Percentiles rank a stretch among this genome's conserved stretches.
These are phyloP conservation scores for Hermetia illucens DNA, from an alignment of 1,140 invertebrate species.

Conservation along the genomic window DNA sequence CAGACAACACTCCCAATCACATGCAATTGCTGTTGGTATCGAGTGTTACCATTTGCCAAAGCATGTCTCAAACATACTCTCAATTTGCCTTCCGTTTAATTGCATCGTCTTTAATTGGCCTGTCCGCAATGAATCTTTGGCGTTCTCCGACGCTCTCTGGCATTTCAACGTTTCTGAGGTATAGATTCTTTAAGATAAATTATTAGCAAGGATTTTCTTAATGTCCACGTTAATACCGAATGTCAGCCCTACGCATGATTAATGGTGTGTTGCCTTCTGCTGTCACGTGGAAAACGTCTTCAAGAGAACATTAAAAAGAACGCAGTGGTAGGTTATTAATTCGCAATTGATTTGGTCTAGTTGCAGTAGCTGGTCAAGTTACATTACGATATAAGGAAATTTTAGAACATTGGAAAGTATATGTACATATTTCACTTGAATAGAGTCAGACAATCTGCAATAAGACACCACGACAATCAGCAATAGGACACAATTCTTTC, in stretches of 20 bases:
- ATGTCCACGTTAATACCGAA: background rate
- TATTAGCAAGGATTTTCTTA: background rate
- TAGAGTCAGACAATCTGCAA: no score
- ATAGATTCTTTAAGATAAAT: background rate
- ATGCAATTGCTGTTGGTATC: no score
- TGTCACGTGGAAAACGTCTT: background rate
- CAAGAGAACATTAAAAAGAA: background rate
- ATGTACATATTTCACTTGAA: no score
- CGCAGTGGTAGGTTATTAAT: background rate
- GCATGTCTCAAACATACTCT: no score
- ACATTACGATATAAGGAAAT: background rate
- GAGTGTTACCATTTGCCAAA: no score
- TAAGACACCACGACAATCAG: no score
- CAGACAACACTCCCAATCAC: no score
- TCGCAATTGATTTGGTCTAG: background rate
- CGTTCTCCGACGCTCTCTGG: background rate
- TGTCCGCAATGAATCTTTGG: background rate
- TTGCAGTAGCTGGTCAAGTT: background rate
- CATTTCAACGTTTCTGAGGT: no score
- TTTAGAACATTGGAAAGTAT: background rate
- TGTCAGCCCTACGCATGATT: background rate
- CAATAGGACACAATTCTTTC: no score
- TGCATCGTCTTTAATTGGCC: background rate
- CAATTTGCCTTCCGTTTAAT: conserved; percentile 1
- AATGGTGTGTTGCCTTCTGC: background rate